These are phyloP conservation scores for Cydia pomonella DNA, from an alignment of 1,140 invertebrate species.

Conservation along the genomic window DNA sequence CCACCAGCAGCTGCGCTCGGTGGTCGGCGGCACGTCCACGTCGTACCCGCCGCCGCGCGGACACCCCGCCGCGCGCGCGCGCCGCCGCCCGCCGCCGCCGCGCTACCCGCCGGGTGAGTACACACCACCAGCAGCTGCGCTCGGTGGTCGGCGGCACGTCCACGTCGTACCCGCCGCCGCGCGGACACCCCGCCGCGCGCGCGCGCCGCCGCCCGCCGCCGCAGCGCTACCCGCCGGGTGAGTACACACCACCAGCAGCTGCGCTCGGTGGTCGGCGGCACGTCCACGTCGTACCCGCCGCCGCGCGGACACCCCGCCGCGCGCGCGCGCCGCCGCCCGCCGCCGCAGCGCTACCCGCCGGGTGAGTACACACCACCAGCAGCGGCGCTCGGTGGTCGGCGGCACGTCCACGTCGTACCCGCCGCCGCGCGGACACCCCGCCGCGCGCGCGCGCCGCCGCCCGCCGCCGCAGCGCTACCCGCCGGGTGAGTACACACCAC, in stretches of 20 bases:
- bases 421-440: too few relatives aligned
- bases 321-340: constrained; percentile 70
- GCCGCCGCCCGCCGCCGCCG: constrained; percentile 75
- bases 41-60: constrained; percentile 70
- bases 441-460: too few relatives aligned
- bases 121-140: not conserved
- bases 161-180: constrained; percentile 71
- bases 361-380: constrained; percentile 34
- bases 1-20: too few relatives aligned
- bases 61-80: too few relatives aligned
- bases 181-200: too few relatives aligned
- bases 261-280: constrained; percentile 88
- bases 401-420: constrained; percentile 74
- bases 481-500: constrained; percentile 39
- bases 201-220: too few relatives aligned
- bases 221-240: constrained; percentile 52
- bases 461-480: constrained; percentile 65
- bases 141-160: too few relatives aligned
- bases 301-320: constrained; percentile 61
- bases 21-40: too few relatives aligned
- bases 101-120: constrained; percentile 51
- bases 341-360: constrained; percentile 59
- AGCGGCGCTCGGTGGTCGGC: too few relatives aligned
- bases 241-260: constrained; percentile 88
- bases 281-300: constrained; percentile 74